Evolutionary conservation across 2,113 vertebrate genomes (phyloP), one percentile per base, ranked within the genome.

Genomic region (Microtus montanus): DNA sequence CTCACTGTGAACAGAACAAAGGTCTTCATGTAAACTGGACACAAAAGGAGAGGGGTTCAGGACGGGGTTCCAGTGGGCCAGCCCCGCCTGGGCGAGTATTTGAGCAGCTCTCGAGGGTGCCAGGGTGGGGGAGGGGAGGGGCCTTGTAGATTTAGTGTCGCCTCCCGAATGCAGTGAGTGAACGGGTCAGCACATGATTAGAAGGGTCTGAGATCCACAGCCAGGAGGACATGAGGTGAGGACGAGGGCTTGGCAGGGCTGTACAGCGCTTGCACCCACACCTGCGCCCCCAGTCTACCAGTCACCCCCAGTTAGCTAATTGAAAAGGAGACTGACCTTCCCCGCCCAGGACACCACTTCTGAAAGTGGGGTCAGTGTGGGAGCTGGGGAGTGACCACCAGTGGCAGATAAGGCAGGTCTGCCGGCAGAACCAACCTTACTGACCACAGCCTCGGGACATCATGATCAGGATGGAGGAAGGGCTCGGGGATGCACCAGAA

Each of bases 111-210:
- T 19, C 35, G 44, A 71, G 19, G 84, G 87, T 35, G 20, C 28
- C 35, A 6, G 44, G 35, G 41, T 63, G 38, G 86, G 86, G 52
- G 5, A 68, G 19, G 82, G 28, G 49, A 35, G 5, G 4, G 64
- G 58, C 20, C 77, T 22, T 49, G 80, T 38, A 20, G 5, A 52
- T 66, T 85, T 85, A 85, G 58, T 47, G 2, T 88, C 28, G 3
- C 30, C 91, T 89, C 13, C 0, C 41, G 93, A 78, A 41, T 68
- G 78, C 0, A 0, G 35, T 30, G 66, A 47, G 75, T 52, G 90
- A 87, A 83, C 12, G 61, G 1, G 24, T 74, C 86, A 71, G 84
- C 82, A 92, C 92, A 83, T 84, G 95, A 95, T 96, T 95, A 74
- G 52, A 82, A 84, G 92, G 75, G 83, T 63, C 30, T 24, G 17